Conservation (phyloP, 2,888 invertebrate genomes). For the Nesidiocoris tenuis region DNA sequence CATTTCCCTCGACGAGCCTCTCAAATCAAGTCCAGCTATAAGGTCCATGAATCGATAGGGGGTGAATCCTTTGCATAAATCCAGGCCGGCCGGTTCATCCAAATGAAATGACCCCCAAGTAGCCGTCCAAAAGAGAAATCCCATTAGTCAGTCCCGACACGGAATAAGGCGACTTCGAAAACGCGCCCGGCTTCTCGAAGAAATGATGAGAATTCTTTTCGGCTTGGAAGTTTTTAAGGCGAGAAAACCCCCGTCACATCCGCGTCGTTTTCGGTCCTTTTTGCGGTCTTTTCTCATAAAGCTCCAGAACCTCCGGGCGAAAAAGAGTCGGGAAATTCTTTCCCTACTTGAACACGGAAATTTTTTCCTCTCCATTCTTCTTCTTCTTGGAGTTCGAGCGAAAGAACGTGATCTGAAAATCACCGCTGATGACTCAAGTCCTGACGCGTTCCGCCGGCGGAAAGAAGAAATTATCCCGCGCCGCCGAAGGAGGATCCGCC, state of each 20-base stretch:
- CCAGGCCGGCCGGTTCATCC: not conserved
- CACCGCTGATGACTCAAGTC: not conserved
- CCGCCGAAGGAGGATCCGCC: not conserved
- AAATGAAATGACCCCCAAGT: not conserved
- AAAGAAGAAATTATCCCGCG: not conserved
- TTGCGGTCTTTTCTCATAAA: not conserved
- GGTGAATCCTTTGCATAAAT: not conserved
- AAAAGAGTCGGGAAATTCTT: not conserved
- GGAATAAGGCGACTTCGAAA: not conserved
- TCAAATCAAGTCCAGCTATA: too few relatives aligned
- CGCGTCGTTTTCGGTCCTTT: not conserved
- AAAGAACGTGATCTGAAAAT: not conserved
- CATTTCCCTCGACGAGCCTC: too few relatives aligned
- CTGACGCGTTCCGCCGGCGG: not conserved
- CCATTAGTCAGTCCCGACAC: not conserved
- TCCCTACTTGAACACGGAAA: too few relatives aligned
- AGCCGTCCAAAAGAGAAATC: not conserved
- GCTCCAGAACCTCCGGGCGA: not conserved
- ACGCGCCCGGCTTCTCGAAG: not conserved
- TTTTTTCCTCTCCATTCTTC: not conserved
- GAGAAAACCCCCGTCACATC: not conserved
- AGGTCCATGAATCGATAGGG: not conserved
- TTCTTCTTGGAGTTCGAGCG: not conserved
- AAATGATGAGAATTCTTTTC: conserved; percentile 12
- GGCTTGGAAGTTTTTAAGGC: conserved; percentile 6